Evolutionary conservation across 1,140 invertebrate genomes (phyloP).

Genomic region (Telenomus remus): DNA sequence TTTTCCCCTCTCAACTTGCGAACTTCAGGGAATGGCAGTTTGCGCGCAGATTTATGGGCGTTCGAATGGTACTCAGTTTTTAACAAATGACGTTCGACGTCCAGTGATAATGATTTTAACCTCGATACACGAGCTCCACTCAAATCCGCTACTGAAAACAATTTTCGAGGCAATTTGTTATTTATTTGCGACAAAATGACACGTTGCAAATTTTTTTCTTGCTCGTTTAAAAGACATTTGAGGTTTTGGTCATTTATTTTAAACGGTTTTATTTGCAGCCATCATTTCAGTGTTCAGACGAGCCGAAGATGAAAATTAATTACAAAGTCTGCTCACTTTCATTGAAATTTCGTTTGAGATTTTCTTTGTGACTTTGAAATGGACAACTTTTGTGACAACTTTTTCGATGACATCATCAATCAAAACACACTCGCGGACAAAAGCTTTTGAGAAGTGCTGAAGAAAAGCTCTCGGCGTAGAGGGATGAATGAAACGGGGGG

Average conservation of each 20-base stretch:
- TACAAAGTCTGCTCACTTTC: too few relatives aligned
- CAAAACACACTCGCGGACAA: neutral
- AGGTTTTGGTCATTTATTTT: too few relatives aligned
- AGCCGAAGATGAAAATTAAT: too few relatives aligned
- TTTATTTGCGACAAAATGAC: too few relatives aligned
- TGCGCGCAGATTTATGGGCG: slow-evolving; percentile 13
- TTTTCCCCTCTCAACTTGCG: neutral
- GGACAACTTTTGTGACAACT: neutral
- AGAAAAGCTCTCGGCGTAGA: too few relatives aligned
- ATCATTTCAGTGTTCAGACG: too few relatives aligned
- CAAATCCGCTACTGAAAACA: too few relatives aligned
- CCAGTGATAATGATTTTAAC: slow-evolving; percentile 40
- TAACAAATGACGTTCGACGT: slow-evolving; percentile 27
- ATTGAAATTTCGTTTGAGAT: neutral
- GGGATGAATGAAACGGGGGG: slow-evolving; percentile 4
- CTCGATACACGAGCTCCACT: slow-evolving; percentile 25
- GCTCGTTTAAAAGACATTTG: too few relatives aligned
- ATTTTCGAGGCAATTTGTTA: too few relatives aligned
- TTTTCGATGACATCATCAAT: slow-evolving; percentile 4
- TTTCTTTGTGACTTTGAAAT: neutral
- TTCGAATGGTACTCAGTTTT: slow-evolving; percentile 13
- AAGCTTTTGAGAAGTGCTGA: neutral
- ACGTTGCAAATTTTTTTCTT: too few relatives aligned
- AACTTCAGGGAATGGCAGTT: slow-evolving; percentile 28
- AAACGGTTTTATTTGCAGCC: too few relatives aligned